These are phyloP conservation scores for Osmoderma eremita DNA, from an alignment of 2,888 invertebrate species.

Conservation along the genomic window DNA sequence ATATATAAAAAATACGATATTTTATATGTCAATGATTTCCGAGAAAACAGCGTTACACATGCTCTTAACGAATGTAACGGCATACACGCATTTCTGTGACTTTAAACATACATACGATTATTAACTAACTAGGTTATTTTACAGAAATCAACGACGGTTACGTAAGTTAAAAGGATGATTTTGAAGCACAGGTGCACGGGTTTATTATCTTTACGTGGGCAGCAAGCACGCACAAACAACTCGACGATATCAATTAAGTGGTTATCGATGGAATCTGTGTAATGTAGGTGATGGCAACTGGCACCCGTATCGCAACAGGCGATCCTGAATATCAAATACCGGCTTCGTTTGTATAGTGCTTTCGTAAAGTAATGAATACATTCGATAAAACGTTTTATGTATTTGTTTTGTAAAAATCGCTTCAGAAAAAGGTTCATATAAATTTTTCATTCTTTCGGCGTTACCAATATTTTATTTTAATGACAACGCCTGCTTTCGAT, in stretches of 20 bases:
- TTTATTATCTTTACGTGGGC: slow-evolving; percentile 7
- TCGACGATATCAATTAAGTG: background rate
- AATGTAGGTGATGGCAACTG: too few relatives aligned
- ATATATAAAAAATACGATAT: background rate
- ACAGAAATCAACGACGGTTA: slow-evolving; percentile 12
- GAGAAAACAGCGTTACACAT: slow-evolving; percentile 8
- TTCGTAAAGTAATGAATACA: background rate
- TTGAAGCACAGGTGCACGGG: slow-evolving; percentile 1
- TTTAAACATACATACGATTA: too few relatives aligned
- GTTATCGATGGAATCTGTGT: background rate
- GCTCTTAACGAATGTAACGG: background rate
- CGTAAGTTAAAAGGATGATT: slow-evolving; percentile 6
- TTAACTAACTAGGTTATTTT: background rate
- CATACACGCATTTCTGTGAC: too few relatives aligned
- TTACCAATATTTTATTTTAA: too few relatives aligned
- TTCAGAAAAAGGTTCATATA: too few relatives aligned
- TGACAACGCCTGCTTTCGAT: too few relatives aligned
- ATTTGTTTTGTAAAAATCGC: too few relatives aligned
- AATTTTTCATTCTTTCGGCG: too few relatives aligned
- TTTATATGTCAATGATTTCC: slow-evolving; percentile 9
- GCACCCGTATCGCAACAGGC: background rate
- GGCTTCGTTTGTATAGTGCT: background rate
- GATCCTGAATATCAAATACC: background rate
- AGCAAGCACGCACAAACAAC: background rate
- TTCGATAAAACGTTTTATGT: background rate